Base-by-base conservation (phyloP, 2,888 invertebrate genomes). In the Pterostichus madidus region DNA sequence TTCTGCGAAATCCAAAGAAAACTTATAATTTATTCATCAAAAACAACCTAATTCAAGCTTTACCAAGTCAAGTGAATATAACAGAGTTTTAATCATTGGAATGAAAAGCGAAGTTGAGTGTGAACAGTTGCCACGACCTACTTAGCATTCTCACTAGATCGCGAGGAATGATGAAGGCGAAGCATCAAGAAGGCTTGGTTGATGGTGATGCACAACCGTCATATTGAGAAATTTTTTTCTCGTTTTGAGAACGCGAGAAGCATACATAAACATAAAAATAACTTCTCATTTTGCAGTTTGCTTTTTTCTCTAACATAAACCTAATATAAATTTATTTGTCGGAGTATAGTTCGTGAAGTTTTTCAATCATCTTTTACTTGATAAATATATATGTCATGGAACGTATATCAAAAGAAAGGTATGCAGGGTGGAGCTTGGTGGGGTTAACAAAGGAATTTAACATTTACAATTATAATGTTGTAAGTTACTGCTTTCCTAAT, bases 1-100 rank as follows among this genome's bases (percentile, higher is more conserved):
- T 13, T 53, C 15, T 5, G 5, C 53, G 13, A 53, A n/a, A 53
- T 53, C 17, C 17, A 17, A 53, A 53, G 53, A 53, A 53, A 53
- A 53, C n/a, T 53, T 53, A 53, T 17, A 53, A 53, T 53, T 53
- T 53, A 53, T 53, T 53, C 53, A 53, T 15, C 53, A 53, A 15
- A 53, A 53, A n/a, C 15, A 53, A n/a, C 53, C 15, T 53, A 53
- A 53, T 53, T 53, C 15, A 2, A 53, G 6, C 39, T 39, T 39
- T 5, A 39, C 39, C 39, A 39, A 39, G 53, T 53, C 5, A 53
- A 53, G 17, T 17, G 10, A 53, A 53, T 53, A 53, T 13, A 15
- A 15, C 17, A 17, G 17, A 53, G 53, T 53, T 53, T 53, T 53
- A 53, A 15, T 17, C 53, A 53, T 17, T 53, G 0, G 17, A 53